Evolutionary conservation across 2,888 invertebrate genomes (phyloP), one percentile per base, ranked within the genome.

Genomic region (Hanleya hanleyi): DNA sequence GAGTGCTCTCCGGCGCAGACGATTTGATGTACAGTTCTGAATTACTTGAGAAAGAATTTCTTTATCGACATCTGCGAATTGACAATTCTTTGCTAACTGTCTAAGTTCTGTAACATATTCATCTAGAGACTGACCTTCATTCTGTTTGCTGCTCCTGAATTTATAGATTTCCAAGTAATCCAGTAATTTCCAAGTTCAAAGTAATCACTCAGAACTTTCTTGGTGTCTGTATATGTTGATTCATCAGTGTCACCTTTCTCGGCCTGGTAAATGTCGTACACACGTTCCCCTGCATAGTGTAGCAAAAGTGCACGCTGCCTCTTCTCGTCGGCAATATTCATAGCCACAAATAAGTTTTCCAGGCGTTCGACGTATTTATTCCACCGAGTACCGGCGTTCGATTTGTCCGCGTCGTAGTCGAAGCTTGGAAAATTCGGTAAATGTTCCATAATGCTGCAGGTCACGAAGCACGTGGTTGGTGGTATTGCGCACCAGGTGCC

Each of bases 61-160:
- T 0, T 69, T 73, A 33, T 78, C 72, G 12, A 49, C 64, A 32
- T 75, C 66, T 5, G 47, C 22, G 49, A 78, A 77, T 35, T 74
- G 67, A 69, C 75, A 79, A 36, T 65, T 69, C 67, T 71, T 76
- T 4, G 77, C 71, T 26, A 77, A 38, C 38, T 64, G 76, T 50
- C 81, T 33, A 7, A 79, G 57, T 74, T 81, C 79, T 4, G 75
- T 79, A 0, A 77, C 71, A 68, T 47, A 79, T 67, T 81, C 79
- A 68, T 80, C 76, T 26, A 79, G 70, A 12, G 75, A 47, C 49
- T 77, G 79, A 0, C 50, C 66, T 5, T 73, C 69, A 36, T 41
- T 65, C 51, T 80, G 78, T 75, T 77, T 80, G 57, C 65, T 69
- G 4, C 22, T 57, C 32, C 78, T 36, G 47, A 77, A 80, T 50